A percentile compares a stretch with the other conserved stretches of the same genome.
Evolutionary conservation across 2,113 vertebrate genomes (phyloP).

Genomic region (Felis catus): DNA sequence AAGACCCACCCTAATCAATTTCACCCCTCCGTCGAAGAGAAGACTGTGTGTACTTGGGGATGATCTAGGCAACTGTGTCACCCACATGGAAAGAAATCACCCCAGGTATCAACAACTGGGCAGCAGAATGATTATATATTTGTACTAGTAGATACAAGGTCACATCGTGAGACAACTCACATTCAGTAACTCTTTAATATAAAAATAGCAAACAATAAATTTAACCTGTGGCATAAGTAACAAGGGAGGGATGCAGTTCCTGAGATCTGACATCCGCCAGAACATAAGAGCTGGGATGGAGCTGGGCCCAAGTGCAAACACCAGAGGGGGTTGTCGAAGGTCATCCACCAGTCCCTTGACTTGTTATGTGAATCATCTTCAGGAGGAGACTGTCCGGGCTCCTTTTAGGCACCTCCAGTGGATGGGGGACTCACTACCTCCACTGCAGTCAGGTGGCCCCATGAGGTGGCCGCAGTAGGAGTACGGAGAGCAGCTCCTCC

Average conservation of each 20-base stretch:
- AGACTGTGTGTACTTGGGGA: neutral
- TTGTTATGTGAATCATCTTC: neutral
- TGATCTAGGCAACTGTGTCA: neutral
- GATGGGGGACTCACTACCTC: neutral
- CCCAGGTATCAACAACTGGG: neutral
- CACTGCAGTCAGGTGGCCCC: rapidly evolving
- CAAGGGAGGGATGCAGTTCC: neutral
- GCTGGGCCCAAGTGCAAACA: neutral
- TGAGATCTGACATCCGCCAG: neutral
- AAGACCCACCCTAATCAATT: neutral
- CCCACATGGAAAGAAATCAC: neutral
- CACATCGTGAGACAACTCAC: neutral
- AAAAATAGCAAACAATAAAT: slow-evolving; percentile 22
- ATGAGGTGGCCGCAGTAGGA: neutral
- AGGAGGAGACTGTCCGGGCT: neutral
- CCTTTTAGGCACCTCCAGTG: neutral
- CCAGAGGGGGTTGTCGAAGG: neutral
- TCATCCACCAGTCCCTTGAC: neutral
- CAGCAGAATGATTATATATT: neutral
- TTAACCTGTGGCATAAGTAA: neutral
- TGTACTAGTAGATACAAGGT: neutral
- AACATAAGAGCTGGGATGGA: neutral
- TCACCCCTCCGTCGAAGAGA: neutral
- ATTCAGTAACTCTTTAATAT: neutral
- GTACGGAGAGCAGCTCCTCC: neutral